Base-by-base conservation (phyloP, 2,888 invertebrate genomes). In the Tachina fera region DNA sequence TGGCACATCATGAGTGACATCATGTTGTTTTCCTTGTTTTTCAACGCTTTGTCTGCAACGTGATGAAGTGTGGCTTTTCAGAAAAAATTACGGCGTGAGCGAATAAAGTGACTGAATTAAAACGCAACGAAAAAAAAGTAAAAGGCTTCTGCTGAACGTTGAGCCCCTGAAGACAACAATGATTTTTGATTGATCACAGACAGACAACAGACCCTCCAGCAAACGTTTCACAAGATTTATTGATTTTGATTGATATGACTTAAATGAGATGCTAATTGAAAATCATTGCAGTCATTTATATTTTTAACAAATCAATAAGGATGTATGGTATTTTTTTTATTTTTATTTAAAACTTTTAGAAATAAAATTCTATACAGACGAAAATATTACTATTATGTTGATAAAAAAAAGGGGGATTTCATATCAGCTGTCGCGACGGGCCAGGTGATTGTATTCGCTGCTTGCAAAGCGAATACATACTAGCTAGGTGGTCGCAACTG, bases 201-300 rank as follows among this genome's bases (percentile, higher is more conserved):
- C 68, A 58, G 41, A 49, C 16, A 79, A 81, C 68, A 58, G 41
- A 49, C 16, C 68, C 39, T 43, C n/a, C 56, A 81, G 49, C 31
- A 72, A 31, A 13, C 49, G 49, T 72, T 83, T 76, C 13, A 63
- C 16, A 80, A 72, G 58, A 86, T 77, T 86, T 80, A 86, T 86
- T 86, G 79, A 86, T 86, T 80, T 83, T 86, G 86, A 86, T 86
- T 86, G 83, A 86, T 86, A 60, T 80, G 83, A 80, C 83, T 86
- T 83, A 72, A 86, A 83, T 72, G 39, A 71, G 75, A 53, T 61
- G 61, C 56, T 83, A 86, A 83, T 86, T 86, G 71, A 86, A 86
- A 86, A 65, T 68, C 72, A 83, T 86, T 86, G 72, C 56, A 60
- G 63, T 74, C n/a, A 5, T 58, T 9, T 16, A 74, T 10, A 41